Conservation (phyloP, 2,797 vertebrate genomes). For the Menidia menidia region DNA sequence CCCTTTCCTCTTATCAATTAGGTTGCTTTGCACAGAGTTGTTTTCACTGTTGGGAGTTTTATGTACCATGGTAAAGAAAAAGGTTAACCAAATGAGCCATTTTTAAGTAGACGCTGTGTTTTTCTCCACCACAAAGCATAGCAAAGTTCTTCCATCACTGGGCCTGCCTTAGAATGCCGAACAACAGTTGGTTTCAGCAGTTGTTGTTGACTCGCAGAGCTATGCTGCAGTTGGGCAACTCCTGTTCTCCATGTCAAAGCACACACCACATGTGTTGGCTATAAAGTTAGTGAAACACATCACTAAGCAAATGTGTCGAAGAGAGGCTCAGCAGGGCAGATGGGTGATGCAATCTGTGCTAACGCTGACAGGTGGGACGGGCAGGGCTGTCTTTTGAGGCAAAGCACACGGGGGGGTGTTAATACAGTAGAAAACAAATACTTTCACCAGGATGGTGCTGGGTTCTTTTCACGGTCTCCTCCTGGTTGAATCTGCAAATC, state of each 20-base stretch:
- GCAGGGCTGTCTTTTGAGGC: slow-evolving; percentile 24
- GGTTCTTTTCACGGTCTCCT: slow-evolving; percentile 3
- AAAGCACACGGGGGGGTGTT: slow-evolving; percentile 12
- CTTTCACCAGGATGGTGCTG: slow-evolving; percentile 31
- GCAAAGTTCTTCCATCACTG: slow-evolving; percentile 73
- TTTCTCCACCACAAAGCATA: slow-evolving; percentile 75
- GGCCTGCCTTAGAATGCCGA: slow-evolving; percentile 61
- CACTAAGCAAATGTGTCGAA: slow-evolving; percentile 72
- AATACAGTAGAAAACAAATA: slow-evolving; percentile 23
- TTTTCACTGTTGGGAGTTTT: slow-evolving; percentile 61
- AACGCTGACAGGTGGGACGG: slow-evolving; percentile 73
- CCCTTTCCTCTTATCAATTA: slow-evolving; percentile 42
- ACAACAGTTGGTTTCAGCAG: slow-evolving; percentile 81
- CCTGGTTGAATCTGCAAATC: background rate
- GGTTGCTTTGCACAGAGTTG: slow-evolving; percentile 59
- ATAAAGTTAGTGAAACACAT: slow-evolving; percentile 70
- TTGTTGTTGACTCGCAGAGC: slow-evolving; percentile 78
- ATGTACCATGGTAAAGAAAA: slow-evolving; percentile 56
- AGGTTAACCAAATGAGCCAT: slow-evolving; percentile 66
- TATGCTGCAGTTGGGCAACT: slow-evolving; percentile 76
- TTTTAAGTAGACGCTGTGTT: slow-evolving; percentile 63
- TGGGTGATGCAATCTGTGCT: slow-evolving; percentile 64
- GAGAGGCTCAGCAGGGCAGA: slow-evolving; percentile 54
- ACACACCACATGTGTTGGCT: slow-evolving; percentile 70
- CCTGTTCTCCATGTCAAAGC: slow-evolving; percentile 66